Base-by-base conservation (phyloP, 1,140 invertebrate species). In the Mya arenaria region DNA sequence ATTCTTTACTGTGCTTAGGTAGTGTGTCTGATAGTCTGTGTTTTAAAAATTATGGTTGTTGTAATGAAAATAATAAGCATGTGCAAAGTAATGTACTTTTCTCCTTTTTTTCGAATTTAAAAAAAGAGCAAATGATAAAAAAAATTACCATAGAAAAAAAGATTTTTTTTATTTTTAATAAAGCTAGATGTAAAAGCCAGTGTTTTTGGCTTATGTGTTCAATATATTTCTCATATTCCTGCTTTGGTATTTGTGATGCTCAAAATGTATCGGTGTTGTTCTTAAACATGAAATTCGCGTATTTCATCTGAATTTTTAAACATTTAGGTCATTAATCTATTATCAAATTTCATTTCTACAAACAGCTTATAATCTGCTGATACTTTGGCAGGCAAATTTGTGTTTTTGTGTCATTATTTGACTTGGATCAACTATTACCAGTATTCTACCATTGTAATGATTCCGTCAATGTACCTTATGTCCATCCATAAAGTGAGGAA, bases 41-140 rank as follows among this genome's bases (percentile, higher is more conserved):
- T 13, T 13, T 48, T 13, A 48, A 48, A 13, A 48, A 48, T 13
- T 13, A 48, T 48, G 44, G 13, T 13, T 13, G 44, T 48, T 13
- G 44, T 13, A 48, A 13, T 48, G 44, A 13, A 48, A 32, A 4
- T 34, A 62, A 32, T 28, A 6, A 10, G 37, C 30, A 44, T 68
- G 10, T 17, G 15, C 48, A 37, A 37, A 19, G 62, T 39, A 39
- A 65, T n/a, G n/a, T n/a, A 34, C 15, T 28, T 65, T 65, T 10
- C 34, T 68, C 37, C 65, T 41, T 68, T 68, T 36, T 30, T 68
- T 68, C 17, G 30, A 19, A 62, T 62, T 10, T 32, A 15, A 34
- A 10, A 28, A 32, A 36, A 36, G 60, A 63, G 39, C 34, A 34
- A 63, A 17, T 5, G 4, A 5, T 4, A 19, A 28, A 56, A 56